Conservation (phyloP, 2,797 vertebrate species). For the Gymnothorax reevesii region DNA sequence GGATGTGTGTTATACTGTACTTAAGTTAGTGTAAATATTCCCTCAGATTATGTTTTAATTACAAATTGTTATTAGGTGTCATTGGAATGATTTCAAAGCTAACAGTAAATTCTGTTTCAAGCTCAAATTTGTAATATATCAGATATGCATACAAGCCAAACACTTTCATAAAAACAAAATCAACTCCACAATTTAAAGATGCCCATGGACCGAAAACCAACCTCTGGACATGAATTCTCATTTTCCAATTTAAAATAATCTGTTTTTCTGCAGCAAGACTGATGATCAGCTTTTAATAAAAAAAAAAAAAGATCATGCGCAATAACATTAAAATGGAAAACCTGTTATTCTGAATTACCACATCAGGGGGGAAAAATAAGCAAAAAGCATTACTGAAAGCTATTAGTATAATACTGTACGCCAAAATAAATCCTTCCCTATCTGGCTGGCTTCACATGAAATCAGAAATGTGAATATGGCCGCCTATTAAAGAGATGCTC, state of each 20-base stretch:
- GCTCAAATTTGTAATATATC: not conserved
- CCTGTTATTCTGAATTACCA: not conserved
- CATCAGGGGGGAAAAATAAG: not conserved
- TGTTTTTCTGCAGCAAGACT: no score
- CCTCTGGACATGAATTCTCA: not conserved
- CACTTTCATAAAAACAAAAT: not conserved
- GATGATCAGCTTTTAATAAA: not conserved
- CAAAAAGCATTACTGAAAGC: not conserved
- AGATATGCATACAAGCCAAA: no score
- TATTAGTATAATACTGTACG: not conserved
- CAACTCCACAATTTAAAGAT: not conserved
- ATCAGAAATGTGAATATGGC: conserved; percentile 3
- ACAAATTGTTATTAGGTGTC: not conserved
- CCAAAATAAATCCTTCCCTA: not conserved
- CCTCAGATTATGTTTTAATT: not conserved
- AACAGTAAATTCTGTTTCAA: not conserved
- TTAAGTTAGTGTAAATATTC: not conserved
- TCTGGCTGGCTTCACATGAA: conserved; percentile 9
- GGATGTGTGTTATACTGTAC: not conserved
- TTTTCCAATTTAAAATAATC: not conserved
- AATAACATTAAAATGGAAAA: not conserved
- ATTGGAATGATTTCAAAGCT: not conserved
- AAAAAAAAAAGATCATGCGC: not conserved
- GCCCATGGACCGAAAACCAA: not conserved
- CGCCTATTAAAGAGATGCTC: conserved; percentile 46